Conservation (phyloP, 2,888 invertebrate genomes). For the Drosophila borborema region DNA sequence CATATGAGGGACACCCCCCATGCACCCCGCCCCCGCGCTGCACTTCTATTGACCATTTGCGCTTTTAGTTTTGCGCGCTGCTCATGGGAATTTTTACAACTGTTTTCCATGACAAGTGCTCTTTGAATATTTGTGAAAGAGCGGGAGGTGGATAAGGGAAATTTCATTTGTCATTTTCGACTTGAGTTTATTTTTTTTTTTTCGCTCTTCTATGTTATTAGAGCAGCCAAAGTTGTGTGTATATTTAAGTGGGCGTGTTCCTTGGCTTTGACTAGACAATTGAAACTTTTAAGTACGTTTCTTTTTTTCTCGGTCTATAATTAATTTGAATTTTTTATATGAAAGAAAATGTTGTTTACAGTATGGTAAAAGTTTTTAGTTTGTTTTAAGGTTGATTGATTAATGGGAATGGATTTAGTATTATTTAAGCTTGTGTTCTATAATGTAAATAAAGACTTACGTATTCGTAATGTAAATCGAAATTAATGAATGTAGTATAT, state of each 20-base stretch:
- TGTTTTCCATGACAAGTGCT: conserved; percentile 71
- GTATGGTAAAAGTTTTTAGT: background rate
- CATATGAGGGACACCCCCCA: conserved; percentile 50
- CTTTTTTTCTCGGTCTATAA: conserved; percentile 8
- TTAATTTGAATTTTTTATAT: conserved; percentile 41
- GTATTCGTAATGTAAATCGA: background rate
- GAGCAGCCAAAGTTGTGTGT: conserved; percentile 22
- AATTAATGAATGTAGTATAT: background rate
- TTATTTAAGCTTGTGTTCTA: background rate
- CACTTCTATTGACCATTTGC: conserved; percentile 38
- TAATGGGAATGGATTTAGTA: background rate
- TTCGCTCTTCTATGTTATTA: conserved; percentile 32
- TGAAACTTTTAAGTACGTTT: conserved; percentile 19
- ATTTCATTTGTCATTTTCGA: conserved; percentile 28
- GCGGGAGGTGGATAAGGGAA: background rate
- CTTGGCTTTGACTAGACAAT: conserved; percentile 18
- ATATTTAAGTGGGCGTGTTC: conserved; percentile 56
- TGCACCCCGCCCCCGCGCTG: background rate
- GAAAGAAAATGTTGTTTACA: conserved; percentile 21
- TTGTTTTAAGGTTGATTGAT: background rate
- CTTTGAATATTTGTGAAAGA: conserved; percentile 21
- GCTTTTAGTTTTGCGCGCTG: conserved; percentile 41
- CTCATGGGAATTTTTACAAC: conserved; percentile 72
- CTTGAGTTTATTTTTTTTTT: conserved; percentile 33
- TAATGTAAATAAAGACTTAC: background rate